Evolutionary conservation across 2,888 invertebrate genomes (phyloP), one percentile per base, ranked within the genome.

Genomic region (Pelosia muscerda): DNA sequence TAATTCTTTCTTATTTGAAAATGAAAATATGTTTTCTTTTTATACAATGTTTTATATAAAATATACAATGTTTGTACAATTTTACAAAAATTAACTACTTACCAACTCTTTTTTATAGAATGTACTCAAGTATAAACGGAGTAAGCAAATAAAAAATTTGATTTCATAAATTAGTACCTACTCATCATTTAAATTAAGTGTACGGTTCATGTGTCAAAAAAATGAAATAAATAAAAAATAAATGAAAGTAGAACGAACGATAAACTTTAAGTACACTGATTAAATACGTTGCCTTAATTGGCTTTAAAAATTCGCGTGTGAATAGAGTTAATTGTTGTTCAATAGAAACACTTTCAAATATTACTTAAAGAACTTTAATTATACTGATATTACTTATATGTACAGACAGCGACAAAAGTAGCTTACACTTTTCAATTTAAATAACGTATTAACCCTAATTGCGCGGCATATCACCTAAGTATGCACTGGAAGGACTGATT

Each of bases 281-380:
- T 49, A 55, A 55, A 5, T 55, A 55, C 11, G 25, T 26, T 4
- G 19, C 55, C 2, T 15, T 55, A 55, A 55, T 55, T 26, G 55
- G 55, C 26, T 55, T 55, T 55, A 26, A 55, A 53, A 55, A 55
- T 25, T 55, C 55, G 25, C 19, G 11, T 55, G 19, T 55, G 25
- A 55, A 55, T 55, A 55, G n/a, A 49, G n/a, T 49, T 25, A 55
- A 55, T 55, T 23, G 55, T 26, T 55, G 13, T 55, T 55, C 25
- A 25, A 55, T 55, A 25, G 25, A 15, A 15, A 55, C 23, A 25
- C 55, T 55, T 55, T 19, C 23, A 26, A 23, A 55, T 25, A 13
- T 26, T 55, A 19, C 23, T 26, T 26, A 26, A 11, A 55, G 6
- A 11, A 13, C 25, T 15, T 38, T 13, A 31, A 31, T 8, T 31